Base-by-base conservation (phyloP, 2,888 invertebrate genomes). In the Creontiades dilutus region DNA sequence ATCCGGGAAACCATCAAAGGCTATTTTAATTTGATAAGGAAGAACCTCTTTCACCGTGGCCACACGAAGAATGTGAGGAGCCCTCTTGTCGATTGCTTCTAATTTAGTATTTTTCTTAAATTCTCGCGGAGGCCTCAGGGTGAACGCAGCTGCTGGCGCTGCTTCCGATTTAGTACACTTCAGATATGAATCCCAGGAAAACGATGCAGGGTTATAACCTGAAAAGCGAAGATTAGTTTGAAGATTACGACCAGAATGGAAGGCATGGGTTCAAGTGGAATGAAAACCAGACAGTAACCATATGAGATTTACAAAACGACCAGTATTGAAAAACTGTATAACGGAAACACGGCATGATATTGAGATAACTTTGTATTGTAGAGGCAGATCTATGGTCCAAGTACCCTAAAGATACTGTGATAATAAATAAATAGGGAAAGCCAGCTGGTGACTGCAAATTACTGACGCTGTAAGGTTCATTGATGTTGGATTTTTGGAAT, bases 1-100 rank as follows among this genome's bases (percentile, higher is more conserved):
- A 92, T 95, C 95, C 0, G 96, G 96, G 97, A 98, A 98, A 19
- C 98, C 98, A 93, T 98, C 98, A 93, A 97, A 97, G 92, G 97
- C 95, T 86, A 99, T 95, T 91, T 93, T 93, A 47, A 90, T 89
- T 68, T 91, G 91, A 80, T 91, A 91, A 12, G 91, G 91, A 57
- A 91, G 91, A 16, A 91, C 91, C 88, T 96, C 96, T 90, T 95
- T 95, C 28, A 99, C 95, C 0, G 97, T 96, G 0, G 98, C 98
- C 61, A 97, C 98, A 80, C 98, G 95, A 91, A 99, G 96, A 27
- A 98, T 93, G 92, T 96, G 95, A 0, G 98, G 97, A 85, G 96
- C 92, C 84, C 92, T 92, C 90, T 93, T 93, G 92, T 95, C 95
- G 2, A 95, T 94, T 28, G 93, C 94, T 92, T 95, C 94, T 27